Conservation (phyloP, 2,888 invertebrate genomes). For the Melinaea menophilus region DNA sequence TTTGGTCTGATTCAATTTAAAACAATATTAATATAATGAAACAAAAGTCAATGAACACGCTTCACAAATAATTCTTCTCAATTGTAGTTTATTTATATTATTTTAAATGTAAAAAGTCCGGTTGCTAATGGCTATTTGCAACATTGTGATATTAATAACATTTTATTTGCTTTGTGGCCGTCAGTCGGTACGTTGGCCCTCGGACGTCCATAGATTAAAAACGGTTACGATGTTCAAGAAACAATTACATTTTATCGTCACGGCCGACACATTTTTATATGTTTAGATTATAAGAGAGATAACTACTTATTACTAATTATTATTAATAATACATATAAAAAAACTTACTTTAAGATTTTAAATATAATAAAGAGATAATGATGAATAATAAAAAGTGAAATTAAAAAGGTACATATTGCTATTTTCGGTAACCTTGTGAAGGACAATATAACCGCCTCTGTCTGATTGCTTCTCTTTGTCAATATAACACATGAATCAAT, state of each 20-base stretch:
- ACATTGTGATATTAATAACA: slow-evolving; percentile 52
- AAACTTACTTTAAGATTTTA: not conserved
- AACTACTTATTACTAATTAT: not conserved
- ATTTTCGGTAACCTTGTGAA: not conserved
- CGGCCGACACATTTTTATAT: not conserved
- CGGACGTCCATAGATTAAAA: slow-evolving; percentile 33
- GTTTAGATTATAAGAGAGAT: not conserved
- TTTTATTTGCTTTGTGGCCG: slow-evolving; percentile 57
- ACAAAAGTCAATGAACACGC: not conserved
- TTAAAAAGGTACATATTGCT: too few relatives aligned
- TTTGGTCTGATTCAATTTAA: not conserved
- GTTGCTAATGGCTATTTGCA: slow-evolving; percentile 41
- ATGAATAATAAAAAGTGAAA: too few relatives aligned
- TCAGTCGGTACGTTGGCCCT: slow-evolving; percentile 48
- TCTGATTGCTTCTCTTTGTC: slow-evolving; percentile 44
- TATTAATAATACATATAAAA: not conserved
- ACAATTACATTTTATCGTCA: slow-evolving; percentile 9
- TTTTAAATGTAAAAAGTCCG: slow-evolving; percentile 25
- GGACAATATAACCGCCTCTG: slow-evolving; percentile 13
- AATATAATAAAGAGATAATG: too few relatives aligned
- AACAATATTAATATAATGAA: not conserved
- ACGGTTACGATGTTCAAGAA: slow-evolving; percentile 17
- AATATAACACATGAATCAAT: slow-evolving; percentile 75
- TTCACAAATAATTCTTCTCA: not conserved
- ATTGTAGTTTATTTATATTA: slow-evolving; percentile 17